Percentiles rank a stretch among this genome's conserved stretches.
phyloP scores from a whole-genome alignment of 2,888 invertebrate genomes.

The Eupithecia subumbrata region DNA sequence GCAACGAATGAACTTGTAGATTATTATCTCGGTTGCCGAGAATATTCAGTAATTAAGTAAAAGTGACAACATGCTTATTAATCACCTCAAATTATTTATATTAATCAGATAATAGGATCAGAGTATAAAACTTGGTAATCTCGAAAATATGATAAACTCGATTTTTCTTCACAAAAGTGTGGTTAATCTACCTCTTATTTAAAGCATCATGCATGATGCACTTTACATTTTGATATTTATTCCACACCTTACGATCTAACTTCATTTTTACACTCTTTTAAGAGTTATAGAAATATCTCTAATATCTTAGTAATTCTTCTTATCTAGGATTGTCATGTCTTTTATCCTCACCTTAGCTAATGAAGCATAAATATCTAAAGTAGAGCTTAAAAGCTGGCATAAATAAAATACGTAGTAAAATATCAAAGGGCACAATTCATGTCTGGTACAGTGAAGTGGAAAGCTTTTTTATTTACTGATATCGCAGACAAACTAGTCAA shows the following conservation, averaged over 20 bases:
- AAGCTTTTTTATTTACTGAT: background rate
- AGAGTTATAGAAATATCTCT: background rate
- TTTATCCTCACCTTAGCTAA: background rate
- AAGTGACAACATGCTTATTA: background rate
- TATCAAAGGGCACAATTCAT: constrained; percentile 5
- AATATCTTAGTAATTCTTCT: background rate
- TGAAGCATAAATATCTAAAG: background rate
- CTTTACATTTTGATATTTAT: background rate
- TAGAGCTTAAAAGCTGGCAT: constrained; percentile 5
- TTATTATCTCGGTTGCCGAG: background rate
- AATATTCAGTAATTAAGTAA: background rate
- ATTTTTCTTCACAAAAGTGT: constrained; percentile 1
- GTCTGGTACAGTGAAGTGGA: background rate
- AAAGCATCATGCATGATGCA: background rate
- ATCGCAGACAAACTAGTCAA: constrained; percentile 22
- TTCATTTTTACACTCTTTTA: background rate
- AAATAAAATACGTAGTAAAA: background rate
- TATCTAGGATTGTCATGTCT: background rate
- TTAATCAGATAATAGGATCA: background rate
- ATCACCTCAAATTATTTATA: background rate
- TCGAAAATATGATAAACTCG: background rate
- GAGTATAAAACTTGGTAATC: background rate
- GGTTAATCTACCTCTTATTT: background rate
- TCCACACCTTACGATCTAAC: background rate
- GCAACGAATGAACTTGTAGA: constrained; percentile 11